Evolutionary conservation across 2,113 vertebrate species (phyloP).

Genomic region (Phaetusa simplex): DNA sequence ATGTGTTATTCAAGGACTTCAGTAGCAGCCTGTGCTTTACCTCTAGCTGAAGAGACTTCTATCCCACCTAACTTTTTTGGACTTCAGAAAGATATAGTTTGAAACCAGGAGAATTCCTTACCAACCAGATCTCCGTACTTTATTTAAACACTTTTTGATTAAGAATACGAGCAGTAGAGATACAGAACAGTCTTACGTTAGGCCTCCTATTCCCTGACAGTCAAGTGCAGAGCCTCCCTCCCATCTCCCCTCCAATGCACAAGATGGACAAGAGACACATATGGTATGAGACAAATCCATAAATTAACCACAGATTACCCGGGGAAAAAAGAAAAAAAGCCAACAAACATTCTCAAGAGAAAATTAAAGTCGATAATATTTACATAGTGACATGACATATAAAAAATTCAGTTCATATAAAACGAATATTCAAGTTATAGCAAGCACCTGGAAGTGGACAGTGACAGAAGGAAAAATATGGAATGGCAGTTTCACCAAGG

Average conservation of each 20-base stretch:
- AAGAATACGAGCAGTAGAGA: not conserved
- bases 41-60: not conserved
- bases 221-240: not conserved
- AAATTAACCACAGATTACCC: not conserved
- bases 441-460: not conserved
- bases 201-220: not conserved
- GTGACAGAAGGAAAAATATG: not conserved
- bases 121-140: not conserved
- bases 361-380: not conserved
- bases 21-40: not conserved
- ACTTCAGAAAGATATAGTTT: not conserved
- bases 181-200: not conserved
- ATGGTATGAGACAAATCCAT: not conserved
- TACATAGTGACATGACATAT: not conserved
- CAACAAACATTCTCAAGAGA: not conserved
- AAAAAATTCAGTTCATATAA: not conserved
- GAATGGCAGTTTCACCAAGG: not conserved
- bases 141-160: not conserved
- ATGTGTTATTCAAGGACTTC: not conserved
- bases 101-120: not conserved
- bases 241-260: not conserved
- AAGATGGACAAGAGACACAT: not conserved
- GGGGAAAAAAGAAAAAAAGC: rapidly evolving
- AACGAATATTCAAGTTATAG: not conserved
- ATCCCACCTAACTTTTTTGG: not conserved